A percentile compares a stretch with the other conserved stretches of the same genome.
These are phyloP conservation scores for Hydropsyche tenuis DNA, from an alignment of 1,140 invertebrate genomes.

Conservation along the genomic window DNA sequence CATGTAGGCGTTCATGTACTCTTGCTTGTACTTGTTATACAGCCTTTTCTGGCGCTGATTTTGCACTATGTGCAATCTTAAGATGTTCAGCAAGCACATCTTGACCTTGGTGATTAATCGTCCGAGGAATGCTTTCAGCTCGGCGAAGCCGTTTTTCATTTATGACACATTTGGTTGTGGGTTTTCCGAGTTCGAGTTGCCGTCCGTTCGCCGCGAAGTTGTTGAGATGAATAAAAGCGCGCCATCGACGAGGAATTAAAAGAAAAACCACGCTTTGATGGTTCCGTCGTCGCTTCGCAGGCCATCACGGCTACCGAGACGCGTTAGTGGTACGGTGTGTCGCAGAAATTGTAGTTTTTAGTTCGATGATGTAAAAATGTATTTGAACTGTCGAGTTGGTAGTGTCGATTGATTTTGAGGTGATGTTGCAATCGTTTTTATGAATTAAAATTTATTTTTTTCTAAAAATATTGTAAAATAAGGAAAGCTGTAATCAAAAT, in stretches of 20 bases:
- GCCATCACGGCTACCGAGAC: conserved; percentile 28
- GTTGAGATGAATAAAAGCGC: conserved; percentile 14
- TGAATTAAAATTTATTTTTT: too few species aligned
- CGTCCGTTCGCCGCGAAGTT: neutral
- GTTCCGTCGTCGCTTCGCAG: conserved; percentile 31
- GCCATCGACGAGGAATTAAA: conserved; percentile 29
- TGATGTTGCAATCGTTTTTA: too few species aligned
- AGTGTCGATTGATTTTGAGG: too few species aligned
- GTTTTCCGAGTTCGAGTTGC: neutral
- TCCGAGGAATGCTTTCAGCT: conserved; percentile 43
- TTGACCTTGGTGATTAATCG: conserved; percentile 51
- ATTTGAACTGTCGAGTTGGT: too few species aligned
- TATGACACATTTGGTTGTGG: neutral
- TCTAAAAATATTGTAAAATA: too few species aligned
- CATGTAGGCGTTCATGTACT: conserved; percentile 57
- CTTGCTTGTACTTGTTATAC: conserved; percentile 62
- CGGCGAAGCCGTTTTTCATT: conserved; percentile 38
- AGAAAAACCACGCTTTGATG: conserved; percentile 37
- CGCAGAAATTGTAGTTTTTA: too few species aligned
- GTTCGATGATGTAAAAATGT: too few species aligned
- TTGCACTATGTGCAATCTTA: conserved; percentile 60
- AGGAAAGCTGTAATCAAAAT: too few species aligned
- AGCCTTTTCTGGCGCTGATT: conserved; percentile 60
- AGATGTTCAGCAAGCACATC: conserved; percentile 62
- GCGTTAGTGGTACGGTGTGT: too few species aligned